Conservation (phyloP, 2,888 invertebrate species). For the Xanthostigma xanthostigma region DNA sequence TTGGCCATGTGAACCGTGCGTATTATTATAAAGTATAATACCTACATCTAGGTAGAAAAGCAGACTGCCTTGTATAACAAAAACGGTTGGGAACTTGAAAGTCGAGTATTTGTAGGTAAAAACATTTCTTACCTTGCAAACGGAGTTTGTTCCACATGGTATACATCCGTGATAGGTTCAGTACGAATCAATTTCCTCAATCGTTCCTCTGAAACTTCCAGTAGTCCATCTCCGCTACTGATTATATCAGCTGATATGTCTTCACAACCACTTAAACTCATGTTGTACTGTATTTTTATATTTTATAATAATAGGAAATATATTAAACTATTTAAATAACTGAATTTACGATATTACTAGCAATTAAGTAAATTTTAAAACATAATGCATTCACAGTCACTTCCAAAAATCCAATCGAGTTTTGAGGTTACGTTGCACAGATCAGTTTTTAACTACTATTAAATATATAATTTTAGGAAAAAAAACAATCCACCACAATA, state of each 20-base stretch:
- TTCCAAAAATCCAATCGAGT: no score
- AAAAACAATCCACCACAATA: neutral
- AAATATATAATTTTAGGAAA: neutral
- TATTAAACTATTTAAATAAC: neutral
- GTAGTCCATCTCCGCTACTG: conserved; percentile 52
- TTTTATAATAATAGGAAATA: conserved; percentile 1
- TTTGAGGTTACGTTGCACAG: neutral
- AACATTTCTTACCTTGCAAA: conserved; percentile 57
- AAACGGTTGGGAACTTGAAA: no score
- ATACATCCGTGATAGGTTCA: conserved; percentile 59
- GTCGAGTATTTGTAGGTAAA: conserved; percentile 1
- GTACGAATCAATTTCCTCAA: conserved; percentile 52
- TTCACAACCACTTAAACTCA: conserved; percentile 38
- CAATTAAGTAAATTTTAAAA: no score
- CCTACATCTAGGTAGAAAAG: no score
- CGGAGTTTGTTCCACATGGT: conserved; percentile 69
- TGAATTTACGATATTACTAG: no score
- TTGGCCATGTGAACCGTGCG: no score
- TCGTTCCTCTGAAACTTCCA: conserved; percentile 53
- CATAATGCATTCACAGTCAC: no score
- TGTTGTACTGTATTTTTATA: conserved; percentile 29
- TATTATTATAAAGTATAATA: no score
- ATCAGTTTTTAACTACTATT: neutral
- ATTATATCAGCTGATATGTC: conserved; percentile 40
- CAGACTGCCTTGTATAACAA: no score